A percentile compares a stretch with the other conserved stretches of the same genome.
Evolutionary conservation across 2,797 vertebrate species (phyloP).

Genomic region (Cryptoprocta ferox): DNA sequence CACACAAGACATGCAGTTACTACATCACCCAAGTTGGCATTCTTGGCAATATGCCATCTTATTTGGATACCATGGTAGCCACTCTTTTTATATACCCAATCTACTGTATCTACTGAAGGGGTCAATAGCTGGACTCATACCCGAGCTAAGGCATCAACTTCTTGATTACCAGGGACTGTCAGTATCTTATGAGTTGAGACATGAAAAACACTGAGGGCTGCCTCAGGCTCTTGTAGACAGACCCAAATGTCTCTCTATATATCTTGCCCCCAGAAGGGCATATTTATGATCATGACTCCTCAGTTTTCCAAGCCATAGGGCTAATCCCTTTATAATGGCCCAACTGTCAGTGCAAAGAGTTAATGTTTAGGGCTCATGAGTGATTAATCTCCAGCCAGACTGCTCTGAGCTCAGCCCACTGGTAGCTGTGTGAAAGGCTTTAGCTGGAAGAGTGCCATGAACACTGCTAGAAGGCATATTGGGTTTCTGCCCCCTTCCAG

Average conservation of each 20-base stretch:
- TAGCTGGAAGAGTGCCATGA: neutral
- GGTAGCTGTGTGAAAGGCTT: neutral
- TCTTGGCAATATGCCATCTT: neutral
- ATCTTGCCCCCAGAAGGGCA: neutral
- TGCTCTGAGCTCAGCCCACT: neutral
- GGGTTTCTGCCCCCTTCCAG: neutral
- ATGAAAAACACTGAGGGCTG: no score
- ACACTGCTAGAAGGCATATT: no score
- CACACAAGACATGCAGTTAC: neutral
- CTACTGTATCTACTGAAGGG: neutral
- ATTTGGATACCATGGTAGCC: neutral
- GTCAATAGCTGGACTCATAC: neutral
- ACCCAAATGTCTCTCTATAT: no score
- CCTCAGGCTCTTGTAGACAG: no score
- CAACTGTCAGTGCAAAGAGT: neutral
- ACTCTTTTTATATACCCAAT: neutral
- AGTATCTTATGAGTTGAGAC: neutral
- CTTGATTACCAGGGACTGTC: neutral
- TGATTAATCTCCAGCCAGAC: neutral
- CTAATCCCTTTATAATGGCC: neutral
- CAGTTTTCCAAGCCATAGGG: neutral
- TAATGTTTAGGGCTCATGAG: neutral
- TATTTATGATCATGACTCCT: neutral
- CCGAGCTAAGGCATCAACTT: neutral
- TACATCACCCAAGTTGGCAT: neutral